A percentile compares a stretch with the other conserved stretches of the same genome.
phyloP scores from a whole-genome alignment of 1,140 invertebrate species.

The Drosophila serrata region DNA sequence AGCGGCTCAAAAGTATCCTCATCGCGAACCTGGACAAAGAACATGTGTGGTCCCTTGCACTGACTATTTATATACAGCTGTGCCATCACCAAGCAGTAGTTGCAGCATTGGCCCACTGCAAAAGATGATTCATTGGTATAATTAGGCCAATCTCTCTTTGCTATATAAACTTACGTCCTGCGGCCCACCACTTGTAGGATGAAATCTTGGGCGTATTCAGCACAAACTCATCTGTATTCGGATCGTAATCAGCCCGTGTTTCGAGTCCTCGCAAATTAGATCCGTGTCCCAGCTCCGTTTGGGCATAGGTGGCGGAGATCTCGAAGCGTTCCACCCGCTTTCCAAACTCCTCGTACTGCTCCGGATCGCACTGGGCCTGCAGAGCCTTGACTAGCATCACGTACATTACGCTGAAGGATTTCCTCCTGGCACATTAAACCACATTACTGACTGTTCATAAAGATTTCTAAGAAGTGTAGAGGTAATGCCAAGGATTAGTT shows the following conservation, averaged over 20 bases:
- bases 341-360: slow-evolving; percentile 94
- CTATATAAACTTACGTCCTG: slow-evolving; percentile 95
- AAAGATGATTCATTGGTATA: no score
- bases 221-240: slow-evolving; percentile 93
- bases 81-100: slow-evolving; percentile 95
- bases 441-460: slow-evolving; percentile 40
- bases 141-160: no score
- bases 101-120: slow-evolving; percentile 97
- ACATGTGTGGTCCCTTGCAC: slow-evolving; percentile 95
- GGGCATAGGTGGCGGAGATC: slow-evolving; percentile 97
- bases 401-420: slow-evolving; percentile 93
- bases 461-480: slow-evolving; percentile 37
- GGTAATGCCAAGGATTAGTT: background rate
- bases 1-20: slow-evolving; percentile 94
- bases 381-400: slow-evolving; percentile 96
- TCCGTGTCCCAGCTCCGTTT: slow-evolving; percentile 97
- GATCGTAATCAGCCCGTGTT: slow-evolving; percentile 96
- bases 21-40: slow-evolving; percentile 96
- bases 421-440: slow-evolving; percentile 88
- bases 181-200: slow-evolving; percentile 98
- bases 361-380: slow-evolving; percentile 93
- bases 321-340: slow-evolving; percentile 90
- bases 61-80: slow-evolving; percentile 94
- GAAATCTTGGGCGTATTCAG: slow-evolving; percentile 95
- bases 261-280: slow-evolving; percentile 96